Evolutionary conservation across 2,113 vertebrate genomes (phyloP).

Genomic region (Progne subis): DNA sequence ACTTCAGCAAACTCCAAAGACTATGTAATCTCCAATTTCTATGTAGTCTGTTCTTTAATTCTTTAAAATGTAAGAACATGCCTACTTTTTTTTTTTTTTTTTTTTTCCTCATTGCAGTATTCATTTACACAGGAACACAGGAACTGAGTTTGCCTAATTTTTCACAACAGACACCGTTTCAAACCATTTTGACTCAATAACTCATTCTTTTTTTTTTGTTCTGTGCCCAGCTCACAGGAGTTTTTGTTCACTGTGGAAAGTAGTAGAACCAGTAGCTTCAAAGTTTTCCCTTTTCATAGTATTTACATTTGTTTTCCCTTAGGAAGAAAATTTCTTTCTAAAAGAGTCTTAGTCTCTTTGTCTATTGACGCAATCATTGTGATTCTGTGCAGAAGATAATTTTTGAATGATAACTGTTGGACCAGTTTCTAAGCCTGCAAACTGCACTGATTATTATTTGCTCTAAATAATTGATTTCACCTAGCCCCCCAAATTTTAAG

Average conservation of each 20-base stretch:
- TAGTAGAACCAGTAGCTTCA: not conserved
- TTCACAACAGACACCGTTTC: not conserved
- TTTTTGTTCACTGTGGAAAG: not conserved
- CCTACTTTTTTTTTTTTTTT: not conserved
- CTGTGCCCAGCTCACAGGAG: not conserved
- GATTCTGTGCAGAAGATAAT: not conserved
- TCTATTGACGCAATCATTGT: not conserved
- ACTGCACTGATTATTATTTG: not conserved
- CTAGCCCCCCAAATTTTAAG: not conserved
- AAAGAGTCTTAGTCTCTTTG: not conserved
- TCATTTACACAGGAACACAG: not conserved
- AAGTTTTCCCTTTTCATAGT: not conserved
- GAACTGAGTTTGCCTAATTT: not conserved
- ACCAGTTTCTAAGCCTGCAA: not conserved
- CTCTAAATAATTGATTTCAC: not conserved
- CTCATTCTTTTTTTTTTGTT: not conserved
- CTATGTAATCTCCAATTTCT: not conserved
- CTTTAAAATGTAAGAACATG: not conserved
- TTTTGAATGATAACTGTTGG: not conserved
- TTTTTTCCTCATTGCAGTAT: not conserved
- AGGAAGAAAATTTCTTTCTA: not conserved
- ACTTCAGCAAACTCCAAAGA: not conserved
- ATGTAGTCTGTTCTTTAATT: not conserved
- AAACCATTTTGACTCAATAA: not conserved
- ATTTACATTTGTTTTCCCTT: not conserved